A percentile compares a stretch with the other conserved stretches of the same genome.
Conservation (phyloP, 2,888 invertebrate species). For the Aromia moschata region DNA sequence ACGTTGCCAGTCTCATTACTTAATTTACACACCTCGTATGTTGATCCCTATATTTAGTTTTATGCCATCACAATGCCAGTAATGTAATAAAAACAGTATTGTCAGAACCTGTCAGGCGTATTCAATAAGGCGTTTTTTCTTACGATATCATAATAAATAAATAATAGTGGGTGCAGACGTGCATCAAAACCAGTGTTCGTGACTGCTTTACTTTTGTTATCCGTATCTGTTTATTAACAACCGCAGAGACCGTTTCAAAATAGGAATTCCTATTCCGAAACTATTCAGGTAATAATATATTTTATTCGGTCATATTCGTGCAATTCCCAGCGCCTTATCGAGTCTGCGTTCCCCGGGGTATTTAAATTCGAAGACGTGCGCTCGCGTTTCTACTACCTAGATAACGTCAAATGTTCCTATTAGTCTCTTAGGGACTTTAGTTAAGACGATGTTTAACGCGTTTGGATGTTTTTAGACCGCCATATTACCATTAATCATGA, state of each 20-base stretch:
- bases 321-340: constrained; percentile 57
- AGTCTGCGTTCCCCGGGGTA: constrained; percentile 58
- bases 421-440: constrained; percentile 58
- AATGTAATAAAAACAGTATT: too few species aligned
- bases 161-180: constrained; percentile 21
- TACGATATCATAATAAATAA: too few species aligned
- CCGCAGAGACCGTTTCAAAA: constrained; percentile 52
- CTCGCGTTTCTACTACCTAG: constrained; percentile 57
- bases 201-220: constrained; percentile 43
- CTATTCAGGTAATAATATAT: constrained; percentile 60
- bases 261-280: constrained; percentile 57
- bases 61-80: too few species aligned
- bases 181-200: constrained; percentile 33
- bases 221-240: constrained; percentile 47
- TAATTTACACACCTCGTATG: too few species aligned
- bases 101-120: too few species aligned
- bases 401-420: constrained; percentile 61
- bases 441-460: constrained; percentile 48
- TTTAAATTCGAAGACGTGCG: constrained; percentile 61
- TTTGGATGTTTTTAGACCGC: constrained; percentile 43
- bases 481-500: constrained; percentile 43
- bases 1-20: too few species aligned
- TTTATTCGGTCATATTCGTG: constrained; percentile 59
- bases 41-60: too few species aligned
- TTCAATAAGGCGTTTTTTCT: too few species aligned